Evolutionary conservation across 1,140 invertebrate species (phyloP).

Genomic region (Heliconius congener): DNA sequence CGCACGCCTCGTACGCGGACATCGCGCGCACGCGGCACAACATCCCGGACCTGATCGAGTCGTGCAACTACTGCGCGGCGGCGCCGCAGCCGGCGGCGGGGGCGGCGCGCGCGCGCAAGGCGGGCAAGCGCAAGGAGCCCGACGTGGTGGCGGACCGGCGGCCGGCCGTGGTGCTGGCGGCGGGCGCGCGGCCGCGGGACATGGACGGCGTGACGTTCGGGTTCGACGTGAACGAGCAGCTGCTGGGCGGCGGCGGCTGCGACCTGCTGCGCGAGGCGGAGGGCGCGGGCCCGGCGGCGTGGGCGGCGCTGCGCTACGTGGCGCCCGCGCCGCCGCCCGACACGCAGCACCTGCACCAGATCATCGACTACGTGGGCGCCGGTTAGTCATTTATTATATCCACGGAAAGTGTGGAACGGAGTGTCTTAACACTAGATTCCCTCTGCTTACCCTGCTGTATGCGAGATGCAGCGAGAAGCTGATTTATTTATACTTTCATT

Average conservation of each 20-base stretch:
- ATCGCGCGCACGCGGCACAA: constrained; percentile 84
- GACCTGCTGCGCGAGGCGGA: constrained; percentile 48
- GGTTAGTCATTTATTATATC: constrained; percentile 70
- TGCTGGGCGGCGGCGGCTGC: constrained; percentile 74
- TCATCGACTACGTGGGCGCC: constrained; percentile 84
- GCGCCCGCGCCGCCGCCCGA: constrained; percentile 43
- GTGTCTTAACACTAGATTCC: too few species aligned
- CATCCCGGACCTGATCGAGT: constrained; percentile 78
- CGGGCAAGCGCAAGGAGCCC: constrained; percentile 52
- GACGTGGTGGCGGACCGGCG: constrained; percentile 74
- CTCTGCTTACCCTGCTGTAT: too few species aligned
- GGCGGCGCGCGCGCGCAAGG: constrained; percentile 27
- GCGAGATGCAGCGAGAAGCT: too few species aligned
- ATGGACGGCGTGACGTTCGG: constrained; percentile 85
- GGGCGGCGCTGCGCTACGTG: constrained; percentile 50
- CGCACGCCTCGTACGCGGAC: constrained; percentile 87
- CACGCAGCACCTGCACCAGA: constrained; percentile 81
- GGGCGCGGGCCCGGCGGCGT: constrained; percentile 24
- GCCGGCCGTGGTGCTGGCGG: constrained; percentile 84
- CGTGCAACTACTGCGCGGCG: constrained; percentile 69
- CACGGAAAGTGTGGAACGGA: too few species aligned
- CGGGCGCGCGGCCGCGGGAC: constrained; percentile 77
- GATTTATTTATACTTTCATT: too few species aligned
- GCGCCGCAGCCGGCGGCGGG: constrained; percentile 24
- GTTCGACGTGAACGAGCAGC: constrained; percentile 86